Percentiles rank a stretch among this genome's conserved stretches.
Conservation (phyloP, 2,888 invertebrate species). For the Epistrophella euchroma region DNA sequence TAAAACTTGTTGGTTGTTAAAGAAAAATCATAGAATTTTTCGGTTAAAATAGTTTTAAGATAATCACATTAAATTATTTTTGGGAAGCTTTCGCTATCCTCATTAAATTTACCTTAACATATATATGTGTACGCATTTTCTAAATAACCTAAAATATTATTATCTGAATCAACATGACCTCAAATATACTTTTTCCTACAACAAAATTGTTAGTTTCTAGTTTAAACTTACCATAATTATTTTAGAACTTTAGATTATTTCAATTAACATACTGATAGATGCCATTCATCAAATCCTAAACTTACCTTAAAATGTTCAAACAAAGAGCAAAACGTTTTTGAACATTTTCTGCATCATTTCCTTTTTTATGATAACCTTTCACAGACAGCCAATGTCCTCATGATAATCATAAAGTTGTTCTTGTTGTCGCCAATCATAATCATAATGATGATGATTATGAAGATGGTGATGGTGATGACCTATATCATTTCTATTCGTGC, state of each 20-base stretch:
- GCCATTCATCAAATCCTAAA: neutral
- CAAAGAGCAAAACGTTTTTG: neutral
- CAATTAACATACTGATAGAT: constrained; percentile 6
- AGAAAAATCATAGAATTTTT: no score
- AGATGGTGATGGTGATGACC: constrained; percentile 25
- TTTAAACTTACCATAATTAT: neutral
- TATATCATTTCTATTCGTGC: constrained; percentile 15
- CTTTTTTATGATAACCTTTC: constrained; percentile 15
- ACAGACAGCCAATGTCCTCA: constrained; percentile 39
- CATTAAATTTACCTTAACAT: neutral
- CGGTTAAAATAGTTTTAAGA: no score
- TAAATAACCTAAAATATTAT: neutral
- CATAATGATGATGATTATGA: neutral
- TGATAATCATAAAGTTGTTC: constrained; percentile 4
- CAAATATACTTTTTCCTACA: neutral
- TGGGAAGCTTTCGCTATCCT: neutral
- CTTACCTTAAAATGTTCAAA: constrained; percentile 21
- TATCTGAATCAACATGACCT: neutral
- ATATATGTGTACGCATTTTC: neutral
- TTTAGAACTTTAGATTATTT: neutral
- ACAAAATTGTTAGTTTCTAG: neutral
- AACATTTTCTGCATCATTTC: constrained; percentile 38
- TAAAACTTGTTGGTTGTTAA: no score
- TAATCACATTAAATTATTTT: neutral
- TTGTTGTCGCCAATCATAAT: neutral